phyloP scores from a whole-genome alignment of 2,113 vertebrate genomes.

The Nerophis ophidion region DNA sequence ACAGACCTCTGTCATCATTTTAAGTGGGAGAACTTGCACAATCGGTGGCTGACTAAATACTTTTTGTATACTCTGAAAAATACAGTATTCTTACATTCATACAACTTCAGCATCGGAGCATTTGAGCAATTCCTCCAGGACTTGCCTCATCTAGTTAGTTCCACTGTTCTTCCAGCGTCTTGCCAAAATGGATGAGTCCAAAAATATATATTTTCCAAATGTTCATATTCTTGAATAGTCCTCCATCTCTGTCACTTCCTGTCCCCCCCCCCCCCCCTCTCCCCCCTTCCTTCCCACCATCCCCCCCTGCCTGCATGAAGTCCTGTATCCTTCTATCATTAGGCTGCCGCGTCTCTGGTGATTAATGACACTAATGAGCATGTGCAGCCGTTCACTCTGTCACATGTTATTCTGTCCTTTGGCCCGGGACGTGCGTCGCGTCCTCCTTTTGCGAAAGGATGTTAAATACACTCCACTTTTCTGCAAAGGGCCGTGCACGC shows the following conservation, averaged over 20 bases:
- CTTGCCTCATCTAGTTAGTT: background rate
- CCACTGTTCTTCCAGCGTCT: slow-evolving; percentile 43
- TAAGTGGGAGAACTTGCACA: no score
- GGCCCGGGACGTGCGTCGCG: slow-evolving; percentile 50
- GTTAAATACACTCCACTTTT: no score
- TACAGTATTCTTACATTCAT: no score
- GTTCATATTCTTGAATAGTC: slow-evolving; percentile 51
- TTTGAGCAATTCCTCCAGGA: no score
- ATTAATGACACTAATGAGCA: slow-evolving; percentile 72
- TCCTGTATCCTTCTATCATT: slow-evolving; percentile 55
- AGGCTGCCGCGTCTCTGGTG: slow-evolving; percentile 60
- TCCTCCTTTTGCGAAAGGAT: slow-evolving; percentile 22
- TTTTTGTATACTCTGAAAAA: no score
- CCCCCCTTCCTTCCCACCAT: slow-evolving; percentile 21
- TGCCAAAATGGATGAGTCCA: slow-evolving; percentile 33
- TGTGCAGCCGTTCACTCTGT: slow-evolving; percentile 62
- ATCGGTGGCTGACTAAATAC: no score
- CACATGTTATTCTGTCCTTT: slow-evolving; percentile 58
- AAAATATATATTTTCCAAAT: slow-evolving; percentile 44
- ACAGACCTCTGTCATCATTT: no score
- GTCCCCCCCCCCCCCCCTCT: slow-evolving; percentile 22
- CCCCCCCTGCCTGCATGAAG: slow-evolving; percentile 34
- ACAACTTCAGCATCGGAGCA: no score
- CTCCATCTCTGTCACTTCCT: slow-evolving; percentile 52
- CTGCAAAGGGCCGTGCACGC: background rate